Base-by-base conservation (phyloP, 2,888 invertebrate genomes). In the Cephus pulcher region DNA sequence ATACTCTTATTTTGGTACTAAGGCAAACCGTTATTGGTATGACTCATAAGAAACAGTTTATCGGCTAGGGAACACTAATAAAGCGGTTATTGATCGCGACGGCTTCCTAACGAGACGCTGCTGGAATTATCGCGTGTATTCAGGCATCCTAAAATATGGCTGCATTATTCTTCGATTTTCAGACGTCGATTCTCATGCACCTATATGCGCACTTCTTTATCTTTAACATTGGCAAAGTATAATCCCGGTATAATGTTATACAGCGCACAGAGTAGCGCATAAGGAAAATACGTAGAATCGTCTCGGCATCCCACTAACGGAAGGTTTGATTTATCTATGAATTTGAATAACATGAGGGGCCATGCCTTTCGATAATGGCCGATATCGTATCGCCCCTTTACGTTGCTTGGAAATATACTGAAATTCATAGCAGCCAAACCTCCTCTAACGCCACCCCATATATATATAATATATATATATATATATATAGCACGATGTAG, bases 301-400 rank as follows among this genome's bases (percentile, higher is more conserved):
- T 56, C 23, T 56, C 56, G 56, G 23, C 23, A 56, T 56, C 56
- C 75, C 68, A 75, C 68, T 34, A 30, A 32, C 68, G 69, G 56
- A 71, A 79, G 85, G 83, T 87, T 85, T 88, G 88, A 88, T 89
- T 89, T 89, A 88, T 89, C 85, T 84, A 34, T 73, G 82, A 85
- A 89, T 89, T 88, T 88, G 85, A 89, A 89, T 89, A 89, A 89
- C 88, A 88, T 86, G 88, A 86, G 85, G 56, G 82, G 79, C 82
- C 84, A 82, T 85, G 83, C 80, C 81, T 83, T 84, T 83, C 82
- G 84, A 85, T 86, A 87, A 86, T 84, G 82, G 82, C 84, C 84
- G 85, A 84, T 84, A 83, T 84, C 80, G 73, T 78, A 78, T 76
- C 78, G 73, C 75, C 75, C 76, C 73, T 71, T 71, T 34, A 71